Percentiles rank a stretch among this genome's conserved stretches.
phyloP scores from a whole-genome alignment of 1,140 invertebrate genomes.

The Araneus ventricosus region DNA sequence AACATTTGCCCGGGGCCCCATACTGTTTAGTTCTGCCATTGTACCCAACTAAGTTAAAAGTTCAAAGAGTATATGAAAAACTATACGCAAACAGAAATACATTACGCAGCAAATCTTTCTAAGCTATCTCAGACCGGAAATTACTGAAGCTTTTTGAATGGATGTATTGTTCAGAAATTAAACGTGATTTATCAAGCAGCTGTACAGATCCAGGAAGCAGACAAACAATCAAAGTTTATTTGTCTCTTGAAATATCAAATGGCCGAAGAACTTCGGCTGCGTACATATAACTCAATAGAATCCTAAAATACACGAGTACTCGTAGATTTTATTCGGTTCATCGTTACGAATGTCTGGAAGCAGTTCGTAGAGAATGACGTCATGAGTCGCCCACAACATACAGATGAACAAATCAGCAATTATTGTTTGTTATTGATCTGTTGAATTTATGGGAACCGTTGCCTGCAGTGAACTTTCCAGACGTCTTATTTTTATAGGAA shows the following conservation, averaged over 20 bases:
- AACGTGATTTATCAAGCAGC: constrained; percentile 1
- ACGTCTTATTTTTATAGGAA: too few species aligned
- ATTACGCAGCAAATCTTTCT: background rate
- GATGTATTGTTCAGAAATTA: background rate
- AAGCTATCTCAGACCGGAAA: background rate
- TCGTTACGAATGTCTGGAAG: background rate
- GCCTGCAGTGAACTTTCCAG: background rate
- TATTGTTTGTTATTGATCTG: background rate
- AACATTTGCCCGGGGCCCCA: too few species aligned
- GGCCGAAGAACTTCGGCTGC: background rate
- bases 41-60: too few species aligned
- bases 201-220: background rate
- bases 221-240: background rate
- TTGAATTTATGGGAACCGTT: background rate
- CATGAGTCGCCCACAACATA: background rate
- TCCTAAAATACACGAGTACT: background rate
- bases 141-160: background rate
- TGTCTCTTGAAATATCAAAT: background rate
- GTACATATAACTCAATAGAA: background rate
- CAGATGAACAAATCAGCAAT: constrained; percentile 7
- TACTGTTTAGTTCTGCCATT: too few species aligned
- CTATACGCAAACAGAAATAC: too few species aligned
- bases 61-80: too few species aligned
- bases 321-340: background rate
- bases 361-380: background rate